Base-by-base conservation (phyloP, 53 echinoderm and acorn worm species). In the Zoroaster sp. region DNA sequence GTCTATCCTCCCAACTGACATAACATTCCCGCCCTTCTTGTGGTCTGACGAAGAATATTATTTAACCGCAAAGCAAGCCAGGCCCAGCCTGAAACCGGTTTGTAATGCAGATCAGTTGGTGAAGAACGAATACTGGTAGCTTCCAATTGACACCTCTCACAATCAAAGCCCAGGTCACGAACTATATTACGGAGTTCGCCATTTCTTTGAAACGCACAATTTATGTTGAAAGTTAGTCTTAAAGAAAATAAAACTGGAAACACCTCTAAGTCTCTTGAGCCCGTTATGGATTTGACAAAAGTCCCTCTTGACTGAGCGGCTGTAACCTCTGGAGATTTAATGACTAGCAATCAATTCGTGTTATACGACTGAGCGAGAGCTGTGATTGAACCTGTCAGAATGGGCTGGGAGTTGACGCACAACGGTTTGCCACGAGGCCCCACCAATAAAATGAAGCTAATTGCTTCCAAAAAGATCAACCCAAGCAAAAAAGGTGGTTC, bases 301-400 rank as follows among this genome's bases (percentile, higher is more conserved):
- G 5, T 34, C 7, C 18, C 54, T n/a, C 34, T 77, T 73, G 73
- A 73, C 17, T 77, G 77, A 52, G 4, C 25, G 54, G 36, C 52
- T 77, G 40, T 4, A 30, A 34, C 77, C 77, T 35, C 77, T 15
- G 34, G 77, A 77, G 77, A 52, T 77, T 45, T 54, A 52, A 54
- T 35, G 54, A 77, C 77, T 38, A 36, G 39, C 39, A 73, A 40
- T 38, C 40, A 77, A 53, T 75, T 75, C 44, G 44, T 75, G 75
- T 44, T 44, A 44, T 44, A 32, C 45, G 44, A 75, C 44, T 42
- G 75, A 59, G 63, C 23, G 63, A 59, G 8, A 34, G 54, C 52
- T 35, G 35, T 52, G 33, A 51, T 54, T 36, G 77, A 53, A 53
- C 38, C 77, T 53, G 77, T 77, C 77, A 77, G 52, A 75, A 75